Evolutionary conservation across 1,140 invertebrate species (phyloP).

Genomic region (Phthorimaea operculella): DNA sequence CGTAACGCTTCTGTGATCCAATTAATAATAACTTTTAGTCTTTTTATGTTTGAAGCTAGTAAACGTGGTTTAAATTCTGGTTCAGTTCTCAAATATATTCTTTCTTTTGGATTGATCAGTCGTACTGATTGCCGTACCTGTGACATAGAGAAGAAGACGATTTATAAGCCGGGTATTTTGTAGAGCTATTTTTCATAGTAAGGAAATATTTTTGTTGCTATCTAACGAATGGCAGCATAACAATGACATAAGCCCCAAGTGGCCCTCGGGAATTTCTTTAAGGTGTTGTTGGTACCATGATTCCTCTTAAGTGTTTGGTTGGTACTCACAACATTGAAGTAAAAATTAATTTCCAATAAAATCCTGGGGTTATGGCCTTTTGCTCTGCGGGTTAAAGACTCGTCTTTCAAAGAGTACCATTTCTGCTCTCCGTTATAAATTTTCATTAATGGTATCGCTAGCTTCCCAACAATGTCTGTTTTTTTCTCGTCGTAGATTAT

Average conservation of each 20-base stretch:
- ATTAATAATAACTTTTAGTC: conserved; percentile 86
- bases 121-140: conserved; percentile 79
- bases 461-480: conserved; percentile 93
- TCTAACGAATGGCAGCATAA: too few relatives aligned
- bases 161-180: too few relatives aligned
- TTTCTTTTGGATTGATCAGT: conserved; percentile 94
- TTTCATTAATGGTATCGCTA: conserved; percentile 87
- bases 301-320: too few relatives aligned
- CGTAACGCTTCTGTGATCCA: conserved; percentile 84
- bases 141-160: too few relatives aligned
- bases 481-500: conserved; percentile 97
- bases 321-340: conserved; percentile 84
- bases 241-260: too few relatives aligned
- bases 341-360: conserved; percentile 87
- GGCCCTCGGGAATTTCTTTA: too few relatives aligned
- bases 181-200: too few relatives aligned
- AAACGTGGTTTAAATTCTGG: conserved; percentile 92
- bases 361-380: conserved; percentile 78
- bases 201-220: too few relatives aligned
- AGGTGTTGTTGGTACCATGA: too few relatives aligned
- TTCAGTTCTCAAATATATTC: conserved; percentile 90
- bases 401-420: conserved; percentile 97
- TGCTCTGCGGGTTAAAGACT: conserved; percentile 83
- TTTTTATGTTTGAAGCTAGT: conserved; percentile 89
- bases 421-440: conserved; percentile 89